Evolutionary conservation across 2,888 invertebrate species (phyloP).

Genomic region (Oscheius sp.): DNA sequence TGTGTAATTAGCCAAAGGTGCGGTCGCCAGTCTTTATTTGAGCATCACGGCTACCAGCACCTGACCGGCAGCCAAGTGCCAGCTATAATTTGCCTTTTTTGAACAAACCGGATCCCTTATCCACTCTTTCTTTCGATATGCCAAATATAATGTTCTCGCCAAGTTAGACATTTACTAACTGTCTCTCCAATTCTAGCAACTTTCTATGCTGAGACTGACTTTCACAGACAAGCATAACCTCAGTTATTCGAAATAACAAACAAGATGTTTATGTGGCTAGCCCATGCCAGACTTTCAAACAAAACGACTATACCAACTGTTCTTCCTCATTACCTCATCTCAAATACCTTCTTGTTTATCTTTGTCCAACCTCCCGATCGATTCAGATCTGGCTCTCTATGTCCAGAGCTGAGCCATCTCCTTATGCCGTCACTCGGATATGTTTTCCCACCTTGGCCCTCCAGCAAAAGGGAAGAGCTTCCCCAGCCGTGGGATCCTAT

Average conservation of each 20-base stretch:
- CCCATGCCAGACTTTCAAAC: no score
- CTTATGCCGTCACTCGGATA: conserved; percentile 48
- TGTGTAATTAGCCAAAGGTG: conserved; percentile 36
- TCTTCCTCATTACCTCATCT: no score
- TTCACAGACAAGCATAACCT: no score
- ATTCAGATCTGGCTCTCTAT: conserved; percentile 20
- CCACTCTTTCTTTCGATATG: not conserved
- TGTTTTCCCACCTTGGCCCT: conserved; percentile 60
- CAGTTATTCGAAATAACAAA: no score
- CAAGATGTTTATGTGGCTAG: no score
- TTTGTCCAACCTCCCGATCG: not conserved
- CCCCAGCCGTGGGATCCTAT: not conserved
- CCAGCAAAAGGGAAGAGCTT: conserved; percentile 38
- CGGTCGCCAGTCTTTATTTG: conserved; percentile 27
- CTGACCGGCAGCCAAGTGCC: conserved; percentile 8
- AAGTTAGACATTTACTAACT: no score
- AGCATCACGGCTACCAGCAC: conserved; percentile 10
- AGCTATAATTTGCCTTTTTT: conserved; percentile 28
- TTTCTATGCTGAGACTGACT: no score
- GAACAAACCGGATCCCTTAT: conserved; percentile 7
- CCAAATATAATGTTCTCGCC: not conserved
- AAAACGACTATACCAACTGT: no score
- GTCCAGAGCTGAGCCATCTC: conserved; percentile 44
- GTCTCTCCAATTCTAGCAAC: no score
- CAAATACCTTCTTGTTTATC: no score